Conservation (phyloP, 2,113 vertebrate genomes). For the Spilogale gracilis region DNA sequence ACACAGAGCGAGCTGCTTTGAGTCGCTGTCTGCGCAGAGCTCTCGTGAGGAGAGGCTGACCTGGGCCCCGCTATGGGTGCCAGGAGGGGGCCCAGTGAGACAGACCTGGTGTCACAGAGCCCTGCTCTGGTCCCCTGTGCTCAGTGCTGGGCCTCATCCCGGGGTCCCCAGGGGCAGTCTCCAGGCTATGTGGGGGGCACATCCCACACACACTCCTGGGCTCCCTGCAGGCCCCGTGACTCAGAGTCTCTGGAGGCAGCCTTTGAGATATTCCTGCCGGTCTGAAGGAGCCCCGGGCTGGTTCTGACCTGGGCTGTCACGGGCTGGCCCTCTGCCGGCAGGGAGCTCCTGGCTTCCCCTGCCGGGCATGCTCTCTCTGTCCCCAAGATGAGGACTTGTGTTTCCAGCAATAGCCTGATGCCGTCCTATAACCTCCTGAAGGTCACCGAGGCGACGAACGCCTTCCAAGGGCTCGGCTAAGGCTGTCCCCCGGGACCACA, state of each 20-base stretch:
- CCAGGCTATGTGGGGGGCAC: not conserved
- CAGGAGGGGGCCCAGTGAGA: too few species aligned
- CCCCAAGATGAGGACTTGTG: not conserved
- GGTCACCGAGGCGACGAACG: too few species aligned
- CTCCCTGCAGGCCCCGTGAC: rapidly evolving
- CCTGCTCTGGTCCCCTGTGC: not conserved
- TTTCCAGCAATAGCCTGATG: not conserved
- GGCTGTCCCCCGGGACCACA: not conserved
- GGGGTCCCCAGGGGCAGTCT: rapidly evolving
- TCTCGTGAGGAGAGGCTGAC: not conserved
- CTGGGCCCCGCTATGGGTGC: not conserved
- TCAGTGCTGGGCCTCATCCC: too few species aligned
- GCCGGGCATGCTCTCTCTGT: too few species aligned
- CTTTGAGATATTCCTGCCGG: not conserved
- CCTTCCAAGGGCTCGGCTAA: rapidly evolving
- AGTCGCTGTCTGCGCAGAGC: not conserved
- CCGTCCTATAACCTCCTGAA: too few species aligned
- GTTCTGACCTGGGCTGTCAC: rapidly evolving
- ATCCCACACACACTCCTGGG: not conserved
- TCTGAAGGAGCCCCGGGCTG: not conserved
- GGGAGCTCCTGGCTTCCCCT: not conserved
- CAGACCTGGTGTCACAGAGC: not conserved
- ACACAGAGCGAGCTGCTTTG: too few species aligned
- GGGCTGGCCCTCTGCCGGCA: rapidly evolving
- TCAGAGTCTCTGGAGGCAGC: rapidly evolving